Percentiles rank a stretch among this genome's conserved stretches.
These are phyloP conservation scores for Danaus chrysippus DNA, from an alignment of 2,888 invertebrate genomes.

Conservation along the genomic window DNA sequence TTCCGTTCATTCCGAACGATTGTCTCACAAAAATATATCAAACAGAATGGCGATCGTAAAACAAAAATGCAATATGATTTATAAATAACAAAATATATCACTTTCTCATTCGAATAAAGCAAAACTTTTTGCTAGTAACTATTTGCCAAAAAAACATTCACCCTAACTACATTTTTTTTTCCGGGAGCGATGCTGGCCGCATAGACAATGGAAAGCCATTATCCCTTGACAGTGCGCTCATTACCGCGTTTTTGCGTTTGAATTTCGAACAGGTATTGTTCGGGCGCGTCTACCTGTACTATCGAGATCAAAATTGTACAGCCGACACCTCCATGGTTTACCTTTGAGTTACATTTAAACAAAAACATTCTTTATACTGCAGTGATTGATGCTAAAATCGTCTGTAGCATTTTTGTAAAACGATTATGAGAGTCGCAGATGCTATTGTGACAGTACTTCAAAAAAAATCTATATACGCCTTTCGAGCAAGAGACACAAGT, in stretches of 20 bases:
- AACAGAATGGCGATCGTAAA: constrained; percentile 16
- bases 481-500: constrained; percentile 17
- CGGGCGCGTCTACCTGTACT: constrained; percentile 65
- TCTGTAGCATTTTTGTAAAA: constrained; percentile 10
- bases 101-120: not conserved
- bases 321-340: constrained; percentile 28
- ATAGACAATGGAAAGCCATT: constrained; percentile 68
- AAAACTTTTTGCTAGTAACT: constrained; percentile 1
- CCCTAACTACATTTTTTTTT: constrained; percentile 20
- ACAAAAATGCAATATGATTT: constrained; percentile 7
- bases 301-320: constrained; percentile 47
- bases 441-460: constrained; percentile 18
- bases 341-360: constrained; percentile 16
- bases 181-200: constrained; percentile 49
- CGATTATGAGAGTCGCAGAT: constrained; percentile 10
- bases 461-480: constrained; percentile 19
- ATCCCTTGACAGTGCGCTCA: constrained; percentile 68
- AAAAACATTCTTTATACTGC: constrained; percentile 7
- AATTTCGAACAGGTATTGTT: constrained; percentile 41
- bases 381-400: constrained; percentile 12
- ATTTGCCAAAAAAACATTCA: constrained; percentile 1
- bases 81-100: not conserved
- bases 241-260: constrained; percentile 56
- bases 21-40: constrained; percentile 15
- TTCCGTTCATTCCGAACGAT: constrained; percentile 16